These are phyloP conservation scores for Drosophila bifasciata DNA, from an alignment of 1,140 invertebrate species.

Conservation along the genomic window DNA sequence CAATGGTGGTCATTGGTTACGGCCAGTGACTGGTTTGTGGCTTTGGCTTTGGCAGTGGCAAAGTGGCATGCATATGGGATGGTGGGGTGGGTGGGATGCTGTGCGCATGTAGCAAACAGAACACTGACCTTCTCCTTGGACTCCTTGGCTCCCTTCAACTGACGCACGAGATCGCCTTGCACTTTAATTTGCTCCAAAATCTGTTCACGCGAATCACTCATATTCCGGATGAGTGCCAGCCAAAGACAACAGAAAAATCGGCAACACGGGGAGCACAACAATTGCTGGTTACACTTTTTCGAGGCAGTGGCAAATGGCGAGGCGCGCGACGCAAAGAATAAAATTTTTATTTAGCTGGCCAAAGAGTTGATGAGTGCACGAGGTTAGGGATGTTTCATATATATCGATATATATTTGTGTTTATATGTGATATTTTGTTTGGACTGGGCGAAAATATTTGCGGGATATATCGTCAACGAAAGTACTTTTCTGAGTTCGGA, in stretches of 20 bases:
- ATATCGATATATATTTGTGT: too few relatives aligned
- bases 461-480: too few relatives aligned
- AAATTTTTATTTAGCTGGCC: too few relatives aligned
- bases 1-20: conserved; percentile 18
- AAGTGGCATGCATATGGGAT: conserved; percentile 1
- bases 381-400: too few relatives aligned
- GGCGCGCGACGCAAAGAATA: too few relatives aligned
- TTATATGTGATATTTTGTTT: too few relatives aligned
- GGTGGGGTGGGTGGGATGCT: not conserved
- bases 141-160: conserved; percentile 92
- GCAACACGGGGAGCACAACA: not conserved
- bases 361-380: too few relatives aligned
- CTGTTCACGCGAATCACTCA: conserved; percentile 85
- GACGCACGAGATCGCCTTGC: conserved; percentile 92
- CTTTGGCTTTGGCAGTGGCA: not conserved
- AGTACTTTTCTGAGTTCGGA: too few relatives aligned
- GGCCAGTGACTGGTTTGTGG: not conserved
- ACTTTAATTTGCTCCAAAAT: conserved; percentile 89
- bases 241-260: conserved; percentile 36
- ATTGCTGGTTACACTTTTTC: conserved; percentile 7
- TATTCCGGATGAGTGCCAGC: conserved; percentile 61
- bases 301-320: not conserved
- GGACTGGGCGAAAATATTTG: too few relatives aligned
- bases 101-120: conserved; percentile 3
- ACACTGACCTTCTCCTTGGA: conserved; percentile 88